Percentiles rank a stretch among this genome's conserved stretches.
Conservation (phyloP, 2,888 invertebrate genomes). For the Synanthedon formicaeformis region DNA sequence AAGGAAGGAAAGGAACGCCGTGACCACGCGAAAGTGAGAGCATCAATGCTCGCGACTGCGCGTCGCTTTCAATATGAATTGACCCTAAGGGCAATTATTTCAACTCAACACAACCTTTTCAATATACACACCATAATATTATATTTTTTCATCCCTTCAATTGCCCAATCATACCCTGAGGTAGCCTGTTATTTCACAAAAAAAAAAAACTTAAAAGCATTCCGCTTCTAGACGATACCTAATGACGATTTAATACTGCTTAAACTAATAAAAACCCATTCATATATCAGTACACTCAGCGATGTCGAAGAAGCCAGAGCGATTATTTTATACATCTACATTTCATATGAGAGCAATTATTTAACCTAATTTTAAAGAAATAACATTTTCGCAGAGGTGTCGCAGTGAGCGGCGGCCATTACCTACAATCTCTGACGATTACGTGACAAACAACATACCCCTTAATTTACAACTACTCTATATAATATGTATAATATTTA, state of each 20-base stretch:
- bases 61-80: too few species aligned
- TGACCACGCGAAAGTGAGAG: too few species aligned
- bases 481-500: too few species aligned
- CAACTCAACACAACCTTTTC: too few species aligned
- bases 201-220: conserved; percentile 30
- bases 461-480: too few species aligned
- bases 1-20: too few species aligned
- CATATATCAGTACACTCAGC: background rate
- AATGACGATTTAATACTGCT: conserved; percentile 57
- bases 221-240: conserved; percentile 23
- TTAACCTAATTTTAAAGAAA: conserved; percentile 4
- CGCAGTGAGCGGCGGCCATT: background rate
- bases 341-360: conserved; percentile 25
- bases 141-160: background rate
- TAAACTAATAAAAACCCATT: conserved; percentile 28
- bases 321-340: conserved; percentile 13
- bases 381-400: background rate
- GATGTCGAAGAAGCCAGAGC: background rate
- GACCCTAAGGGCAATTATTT: too few species aligned
- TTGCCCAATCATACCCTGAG: conserved; percentile 33
- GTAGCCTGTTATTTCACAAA: conserved; percentile 42
- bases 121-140: too few species aligned
- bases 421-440: background rate
- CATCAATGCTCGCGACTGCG: too few species aligned
- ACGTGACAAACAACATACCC: too few species aligned